Evolutionary conservation across 2,888 invertebrate species (phyloP).

Genomic region (Uropetala carovei): DNA sequence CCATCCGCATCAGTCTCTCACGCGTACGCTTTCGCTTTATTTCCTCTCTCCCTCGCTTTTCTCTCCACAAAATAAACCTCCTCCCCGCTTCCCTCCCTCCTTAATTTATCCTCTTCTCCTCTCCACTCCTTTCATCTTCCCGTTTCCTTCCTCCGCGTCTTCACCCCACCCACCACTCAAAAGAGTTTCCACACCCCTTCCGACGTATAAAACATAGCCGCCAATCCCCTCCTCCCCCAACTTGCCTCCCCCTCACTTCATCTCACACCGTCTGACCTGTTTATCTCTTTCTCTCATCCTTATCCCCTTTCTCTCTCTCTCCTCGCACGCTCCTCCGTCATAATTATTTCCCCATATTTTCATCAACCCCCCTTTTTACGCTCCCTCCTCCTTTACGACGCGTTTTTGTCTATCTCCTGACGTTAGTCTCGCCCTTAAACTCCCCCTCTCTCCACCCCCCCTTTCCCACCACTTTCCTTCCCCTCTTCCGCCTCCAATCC

Average conservation of each 20-base stretch:
- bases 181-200: not conserved
- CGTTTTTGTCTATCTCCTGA: not conserved
- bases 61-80: no score
- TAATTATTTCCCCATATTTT: conserved; percentile 2
- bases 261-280: not conserved
- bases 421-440: not conserved
- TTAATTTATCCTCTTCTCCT: conserved; percentile 9
- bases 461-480: not conserved
- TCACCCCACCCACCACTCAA: not conserved
- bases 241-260: not conserved
- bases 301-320: not conserved
- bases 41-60: no score
- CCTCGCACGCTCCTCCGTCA: not conserved
- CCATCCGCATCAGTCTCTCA: no score
- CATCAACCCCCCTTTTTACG: not conserved
- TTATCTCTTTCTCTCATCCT: no score
- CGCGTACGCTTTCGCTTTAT: no score
- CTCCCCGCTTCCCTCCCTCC: not conserved
- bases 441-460: not conserved
- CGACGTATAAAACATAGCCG: not conserved
- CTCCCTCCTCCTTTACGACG: not conserved
- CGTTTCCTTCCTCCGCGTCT: not conserved
- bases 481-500: not conserved
- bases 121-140: conserved; percentile 18
- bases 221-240: not conserved